phyloP scores from a whole-genome alignment of 1,140 invertebrate species.

The Himalopsyche phryganea region DNA sequence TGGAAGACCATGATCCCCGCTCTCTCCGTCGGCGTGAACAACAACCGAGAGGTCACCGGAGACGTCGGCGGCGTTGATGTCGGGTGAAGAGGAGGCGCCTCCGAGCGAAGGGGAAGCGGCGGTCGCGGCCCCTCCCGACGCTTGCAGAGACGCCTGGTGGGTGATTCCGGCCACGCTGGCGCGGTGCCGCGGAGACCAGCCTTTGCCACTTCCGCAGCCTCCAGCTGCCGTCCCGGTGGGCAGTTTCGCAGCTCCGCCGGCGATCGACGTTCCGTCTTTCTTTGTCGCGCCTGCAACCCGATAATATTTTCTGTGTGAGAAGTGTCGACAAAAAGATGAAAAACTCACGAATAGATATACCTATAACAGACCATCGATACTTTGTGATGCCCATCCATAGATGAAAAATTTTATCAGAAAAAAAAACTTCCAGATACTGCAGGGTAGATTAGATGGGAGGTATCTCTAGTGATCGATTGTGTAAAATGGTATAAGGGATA shows the following conservation, averaged over 20 bases:
- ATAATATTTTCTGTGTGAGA: too few species aligned
- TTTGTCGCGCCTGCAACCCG: too few species aligned
- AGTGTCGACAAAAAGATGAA: too few species aligned
- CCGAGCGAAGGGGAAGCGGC: constrained; percentile 7
- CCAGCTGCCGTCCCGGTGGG: not conserved
- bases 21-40: not conserved
- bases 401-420: too few species aligned
- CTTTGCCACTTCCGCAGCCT: constrained; percentile 34
- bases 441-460: too few species aligned
- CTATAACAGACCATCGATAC: too few species aligned
- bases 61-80: constrained; percentile 33
- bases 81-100: constrained; percentile 38
- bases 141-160: constrained; percentile 24
- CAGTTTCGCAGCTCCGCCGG: constrained; percentile 13
- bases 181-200: constrained; percentile 45
- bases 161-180: constrained; percentile 38
- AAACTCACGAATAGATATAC: too few species aligned
- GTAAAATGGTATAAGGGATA: too few species aligned
- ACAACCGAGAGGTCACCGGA: not conserved
- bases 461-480: too few species aligned
- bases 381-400: too few species aligned
- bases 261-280: too few species aligned
- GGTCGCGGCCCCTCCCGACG: not conserved
- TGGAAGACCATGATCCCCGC: not conserved
- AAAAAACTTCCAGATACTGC: too few species aligned